A percentile compares a stretch with the other conserved stretches of the same genome.
These are phyloP conservation scores for Sarcophaga caerulescens DNA, from an alignment of 2,888 invertebrate species.

Conservation along the genomic window DNA sequence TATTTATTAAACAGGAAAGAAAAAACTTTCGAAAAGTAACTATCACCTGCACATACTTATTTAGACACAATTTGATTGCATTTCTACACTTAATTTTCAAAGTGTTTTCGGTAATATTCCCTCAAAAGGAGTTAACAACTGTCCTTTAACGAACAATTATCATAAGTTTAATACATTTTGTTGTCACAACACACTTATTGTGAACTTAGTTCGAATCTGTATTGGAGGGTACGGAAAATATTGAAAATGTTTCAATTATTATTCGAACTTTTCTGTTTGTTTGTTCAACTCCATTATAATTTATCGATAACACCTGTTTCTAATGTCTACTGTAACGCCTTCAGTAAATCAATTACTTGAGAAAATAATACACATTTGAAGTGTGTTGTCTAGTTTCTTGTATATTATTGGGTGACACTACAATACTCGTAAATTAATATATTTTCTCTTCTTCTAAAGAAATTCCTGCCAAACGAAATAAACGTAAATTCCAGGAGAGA, in stretches of 20 bases:
- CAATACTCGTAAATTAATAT: conserved; percentile 60
- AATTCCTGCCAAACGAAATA: conserved; percentile 21
- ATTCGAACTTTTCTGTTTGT: neutral
- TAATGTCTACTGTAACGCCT: conserved; percentile 34
- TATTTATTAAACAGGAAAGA: too few relatives aligned
- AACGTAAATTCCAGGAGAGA: neutral
- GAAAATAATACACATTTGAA: conserved; percentile 6
- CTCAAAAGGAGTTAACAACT: neutral
- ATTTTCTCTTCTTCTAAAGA: conserved; percentile 4
- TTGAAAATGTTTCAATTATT: neutral
- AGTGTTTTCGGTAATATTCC: neutral
- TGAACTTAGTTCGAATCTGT: too few relatives aligned
- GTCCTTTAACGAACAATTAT: conserved; percentile 26
- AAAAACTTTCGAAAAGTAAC: too few relatives aligned
- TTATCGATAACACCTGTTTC: conserved; percentile 47
- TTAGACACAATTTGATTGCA: too few relatives aligned
- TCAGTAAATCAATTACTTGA: conserved; percentile 38
- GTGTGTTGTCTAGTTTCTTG: conserved; percentile 3
- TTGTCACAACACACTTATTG: neutral
- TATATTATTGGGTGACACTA: conserved; percentile 54
- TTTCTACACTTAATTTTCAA: too few relatives aligned
- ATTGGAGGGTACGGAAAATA: neutral
- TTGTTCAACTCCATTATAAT: conserved; percentile 23
- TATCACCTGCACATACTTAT: too few relatives aligned
- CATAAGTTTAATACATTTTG: conserved; percentile 2